A percentile compares a stretch with the other conserved stretches of the same genome.
Conservation (phyloP, 2,888 invertebrate genomes). For the Meteorus colon region DNA sequence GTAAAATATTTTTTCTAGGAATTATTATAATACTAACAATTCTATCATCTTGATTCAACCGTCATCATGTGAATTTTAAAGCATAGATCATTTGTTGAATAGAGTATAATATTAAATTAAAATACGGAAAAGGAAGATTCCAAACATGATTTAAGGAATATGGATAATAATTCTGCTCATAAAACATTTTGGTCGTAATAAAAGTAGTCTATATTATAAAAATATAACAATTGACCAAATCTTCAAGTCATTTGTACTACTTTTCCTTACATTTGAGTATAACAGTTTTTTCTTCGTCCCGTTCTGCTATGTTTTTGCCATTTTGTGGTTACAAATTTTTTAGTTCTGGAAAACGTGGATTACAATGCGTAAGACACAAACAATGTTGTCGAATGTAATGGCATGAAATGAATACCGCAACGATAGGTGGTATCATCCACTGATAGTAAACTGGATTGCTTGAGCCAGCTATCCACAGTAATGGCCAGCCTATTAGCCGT, state of each 20-base stretch:
- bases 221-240: conserved; percentile 32
- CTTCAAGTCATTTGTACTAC: background rate
- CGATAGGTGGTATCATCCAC: conserved; percentile 65
- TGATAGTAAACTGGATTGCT: conserved; percentile 62
- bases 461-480: conserved; percentile 59
- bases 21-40: no score
- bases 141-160: no score
- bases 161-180: no score
- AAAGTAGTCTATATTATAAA: conserved; percentile 58
- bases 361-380: conserved; percentile 28
- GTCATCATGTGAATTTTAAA: no score
- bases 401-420: conserved; percentile 53
- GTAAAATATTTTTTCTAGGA: no score
- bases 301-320: background rate
- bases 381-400: conserved; percentile 1
- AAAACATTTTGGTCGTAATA: conserved; percentile 30
- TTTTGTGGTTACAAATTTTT: background rate
- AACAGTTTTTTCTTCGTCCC: background rate
- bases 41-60: no score
- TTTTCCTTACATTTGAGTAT: background rate
- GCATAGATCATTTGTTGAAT: no score
- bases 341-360: background rate
- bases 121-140: no score
- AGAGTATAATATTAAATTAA: no score
- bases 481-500: conserved; percentile 62